Evolutionary conservation across 2,888 invertebrate genomes (phyloP).

Genomic region (Steinernema carpocapsae): DNA sequence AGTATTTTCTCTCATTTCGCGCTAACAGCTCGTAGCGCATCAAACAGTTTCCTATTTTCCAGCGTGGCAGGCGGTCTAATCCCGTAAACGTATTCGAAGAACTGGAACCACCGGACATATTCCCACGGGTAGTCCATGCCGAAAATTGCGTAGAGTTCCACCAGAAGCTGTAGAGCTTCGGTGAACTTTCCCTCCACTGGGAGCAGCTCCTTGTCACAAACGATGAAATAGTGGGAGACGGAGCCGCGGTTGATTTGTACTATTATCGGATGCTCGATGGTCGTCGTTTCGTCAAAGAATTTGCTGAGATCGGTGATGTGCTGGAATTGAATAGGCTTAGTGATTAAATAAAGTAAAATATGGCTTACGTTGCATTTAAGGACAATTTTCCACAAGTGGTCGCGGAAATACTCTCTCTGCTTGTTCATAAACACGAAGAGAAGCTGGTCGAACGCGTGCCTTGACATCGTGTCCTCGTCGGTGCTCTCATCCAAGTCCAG

Average conservation of each 20-base stretch:
- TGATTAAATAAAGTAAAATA: no score
- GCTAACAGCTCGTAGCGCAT: not conserved
- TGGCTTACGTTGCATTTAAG: not conserved
- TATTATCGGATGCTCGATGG: slow-evolving; percentile 13
- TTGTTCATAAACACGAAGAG: slow-evolving; percentile 22
- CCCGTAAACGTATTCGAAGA: slow-evolving; percentile 39
- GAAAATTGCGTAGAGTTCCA: slow-evolving; percentile 35
- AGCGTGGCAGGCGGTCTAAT: not conserved
- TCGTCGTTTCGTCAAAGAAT: not conserved
- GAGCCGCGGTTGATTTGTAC: not conserved
- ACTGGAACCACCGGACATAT: slow-evolving; percentile 36
- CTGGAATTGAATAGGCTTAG: no score
- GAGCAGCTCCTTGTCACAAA: slow-evolving; percentile 35
- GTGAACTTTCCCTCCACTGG: slow-evolving; percentile 39
- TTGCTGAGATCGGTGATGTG: not conserved
- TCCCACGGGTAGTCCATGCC: slow-evolving; percentile 35
- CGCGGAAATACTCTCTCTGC: slow-evolving; percentile 8
- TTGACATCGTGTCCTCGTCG: slow-evolving; percentile 1
- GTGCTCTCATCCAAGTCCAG: not conserved
- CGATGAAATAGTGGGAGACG: slow-evolving; percentile 29
- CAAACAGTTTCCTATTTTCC: slow-evolving; percentile 23
- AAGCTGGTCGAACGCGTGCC: slow-evolving; percentile 16
- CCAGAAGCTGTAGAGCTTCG: slow-evolving; percentile 36
- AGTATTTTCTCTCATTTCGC: not conserved
- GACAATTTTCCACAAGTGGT: slow-evolving; percentile 21